A percentile compares a stretch with the other conserved stretches of the same genome.
Evolutionary conservation across 2,888 invertebrate species (phyloP).

Genomic region (Thecophora atra): DNA sequence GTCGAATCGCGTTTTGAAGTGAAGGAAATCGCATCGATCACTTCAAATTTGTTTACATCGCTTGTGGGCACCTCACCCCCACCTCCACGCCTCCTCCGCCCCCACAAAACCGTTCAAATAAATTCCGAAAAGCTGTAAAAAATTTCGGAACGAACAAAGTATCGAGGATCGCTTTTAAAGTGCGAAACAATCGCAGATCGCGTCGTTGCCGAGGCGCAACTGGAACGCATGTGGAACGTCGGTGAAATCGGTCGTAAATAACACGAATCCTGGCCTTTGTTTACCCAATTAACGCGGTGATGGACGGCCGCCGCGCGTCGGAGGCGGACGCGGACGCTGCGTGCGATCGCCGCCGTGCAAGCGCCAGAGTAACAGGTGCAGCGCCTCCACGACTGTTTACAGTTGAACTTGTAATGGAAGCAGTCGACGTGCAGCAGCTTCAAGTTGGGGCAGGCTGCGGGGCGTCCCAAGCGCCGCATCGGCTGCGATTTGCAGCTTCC

Average conservation of each 20-base stretch:
- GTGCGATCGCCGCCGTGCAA: slow-evolving; percentile 20
- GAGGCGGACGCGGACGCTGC: slow-evolving; percentile 35
- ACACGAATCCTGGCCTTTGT: slow-evolving; percentile 22
- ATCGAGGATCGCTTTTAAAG: too few relatives aligned
- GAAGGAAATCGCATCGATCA: slow-evolving; percentile 28
- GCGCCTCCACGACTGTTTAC: too few relatives aligned
- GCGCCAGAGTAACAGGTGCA: slow-evolving; percentile 27
- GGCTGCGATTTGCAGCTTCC: neutral
- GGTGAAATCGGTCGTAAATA: slow-evolving; percentile 20
- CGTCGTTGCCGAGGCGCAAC: too few relatives aligned
- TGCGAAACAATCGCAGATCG: too few relatives aligned
- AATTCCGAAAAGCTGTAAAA: too few relatives aligned
- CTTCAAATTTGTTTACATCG: slow-evolving; percentile 26
- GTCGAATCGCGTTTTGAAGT: slow-evolving; percentile 21
- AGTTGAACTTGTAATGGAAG: slow-evolving; percentile 29
- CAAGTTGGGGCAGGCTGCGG: neutral
- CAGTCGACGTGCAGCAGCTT: too few relatives aligned
- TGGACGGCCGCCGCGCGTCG: slow-evolving; percentile 23
- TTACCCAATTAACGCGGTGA: slow-evolving; percentile 27
- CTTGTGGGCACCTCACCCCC: neutral
- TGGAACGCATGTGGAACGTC: neutral
- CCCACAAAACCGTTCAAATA: neutral
- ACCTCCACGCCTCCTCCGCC: neutral
- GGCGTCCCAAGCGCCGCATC: slow-evolving; percentile 32
- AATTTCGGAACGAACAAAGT: too few relatives aligned